Percentiles rank a stretch among this genome's conserved stretches.
Conservation (phyloP, 2,113 vertebrate genomes). For the Columba livia region DNA sequence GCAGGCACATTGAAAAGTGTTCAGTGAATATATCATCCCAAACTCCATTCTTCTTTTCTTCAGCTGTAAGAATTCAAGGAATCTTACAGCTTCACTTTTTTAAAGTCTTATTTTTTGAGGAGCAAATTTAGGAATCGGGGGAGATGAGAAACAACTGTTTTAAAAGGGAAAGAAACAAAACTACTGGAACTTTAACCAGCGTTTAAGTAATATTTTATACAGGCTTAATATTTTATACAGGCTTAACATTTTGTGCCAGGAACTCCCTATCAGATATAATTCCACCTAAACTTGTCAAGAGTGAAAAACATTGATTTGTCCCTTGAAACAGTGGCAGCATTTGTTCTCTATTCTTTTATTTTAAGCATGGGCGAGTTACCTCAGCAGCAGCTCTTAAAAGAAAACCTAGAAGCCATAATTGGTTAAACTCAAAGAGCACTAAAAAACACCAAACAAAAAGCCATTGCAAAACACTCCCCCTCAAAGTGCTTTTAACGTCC, state of each 20-base stretch:
- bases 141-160: not conserved
- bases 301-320: not conserved
- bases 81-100: not conserved
- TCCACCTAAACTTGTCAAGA: constrained; percentile 41
- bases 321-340: constrained; percentile 69
- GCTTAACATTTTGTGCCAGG: constrained; percentile 6
- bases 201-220: constrained; percentile 9
- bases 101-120: not conserved
- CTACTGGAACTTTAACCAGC: not conserved
- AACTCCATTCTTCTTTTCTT: not conserved
- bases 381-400: constrained; percentile 67
- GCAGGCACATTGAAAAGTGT: not conserved
- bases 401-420: constrained; percentile 62
- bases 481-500: not conserved
- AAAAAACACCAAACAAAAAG: constrained; percentile 19
- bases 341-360: constrained; percentile 68
- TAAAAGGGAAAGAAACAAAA: constrained; percentile 3
- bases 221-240: not conserved
- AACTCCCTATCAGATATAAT: constrained; percentile 42
- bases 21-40: not conserved
- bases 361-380: constrained; percentile 51
- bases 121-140: not conserved
- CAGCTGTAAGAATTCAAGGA: not conserved
- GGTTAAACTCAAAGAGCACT: constrained; percentile 45
- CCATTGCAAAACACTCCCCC: not conserved